Evolutionary conservation across 1,140 invertebrate species (phyloP).

Genomic region (Drosophila varians): DNA sequence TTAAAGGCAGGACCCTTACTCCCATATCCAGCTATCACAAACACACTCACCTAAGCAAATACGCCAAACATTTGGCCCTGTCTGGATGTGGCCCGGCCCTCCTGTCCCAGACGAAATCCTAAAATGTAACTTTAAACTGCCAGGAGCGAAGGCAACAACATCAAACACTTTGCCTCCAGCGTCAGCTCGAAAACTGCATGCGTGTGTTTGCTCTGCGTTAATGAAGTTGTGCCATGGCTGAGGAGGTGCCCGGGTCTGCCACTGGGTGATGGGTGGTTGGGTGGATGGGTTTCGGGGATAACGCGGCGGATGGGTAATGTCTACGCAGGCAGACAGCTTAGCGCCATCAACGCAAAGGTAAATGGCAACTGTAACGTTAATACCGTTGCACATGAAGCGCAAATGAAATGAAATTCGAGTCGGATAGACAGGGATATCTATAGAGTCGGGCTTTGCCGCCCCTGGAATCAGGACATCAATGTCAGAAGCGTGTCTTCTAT

Average conservation of each 20-base stretch:
- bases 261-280: not conserved
- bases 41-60: slow-evolving; percentile 52
- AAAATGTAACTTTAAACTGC: slow-evolving; percentile 80
- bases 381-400: slow-evolving; percentile 67
- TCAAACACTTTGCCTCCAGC: slow-evolving; percentile 75
- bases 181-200: slow-evolving; percentile 68
- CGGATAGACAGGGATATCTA: slow-evolving; percentile 32
- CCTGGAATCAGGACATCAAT: slow-evolving; percentile 64
- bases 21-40: slow-evolving; percentile 16
- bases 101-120: slow-evolving; percentile 14
- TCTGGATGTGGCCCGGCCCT: slow-evolving; percentile 9
- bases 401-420: slow-evolving; percentile 70
- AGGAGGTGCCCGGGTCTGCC: not conserved
- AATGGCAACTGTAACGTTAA: slow-evolving; percentile 63
- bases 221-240: slow-evolving; percentile 68
- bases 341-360: slow-evolving; percentile 55
- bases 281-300: not conserved
- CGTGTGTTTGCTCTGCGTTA: slow-evolving; percentile 81
- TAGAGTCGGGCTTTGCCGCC: too few species aligned
- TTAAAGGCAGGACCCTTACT: slow-evolving; percentile 43
- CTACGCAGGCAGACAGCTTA: slow-evolving; percentile 64
- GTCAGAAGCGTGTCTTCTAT: slow-evolving; percentile 68
- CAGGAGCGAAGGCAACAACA: slow-evolving; percentile 57
- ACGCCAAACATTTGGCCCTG: slow-evolving; percentile 30
- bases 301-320: slow-evolving; percentile 9